Evolutionary conservation across 2,797 vertebrate genomes (phyloP).

Genomic region (Helarctos malayanus): DNA sequence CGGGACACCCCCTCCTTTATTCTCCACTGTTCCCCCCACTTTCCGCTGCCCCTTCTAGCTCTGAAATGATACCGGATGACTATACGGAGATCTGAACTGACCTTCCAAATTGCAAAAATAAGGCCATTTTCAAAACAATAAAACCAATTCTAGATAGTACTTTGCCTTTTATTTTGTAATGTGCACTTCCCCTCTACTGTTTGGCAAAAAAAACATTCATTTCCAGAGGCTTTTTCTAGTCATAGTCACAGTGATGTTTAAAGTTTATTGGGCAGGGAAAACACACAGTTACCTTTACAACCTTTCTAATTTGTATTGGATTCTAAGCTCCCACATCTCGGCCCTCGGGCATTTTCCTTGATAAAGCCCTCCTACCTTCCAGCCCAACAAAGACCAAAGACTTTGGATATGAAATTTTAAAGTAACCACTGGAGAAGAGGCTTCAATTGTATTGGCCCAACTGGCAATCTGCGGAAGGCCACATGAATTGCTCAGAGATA

Average conservation of each 20-base stretch:
- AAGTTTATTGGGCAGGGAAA: slow-evolving; percentile 67
- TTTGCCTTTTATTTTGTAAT: slow-evolving; percentile 61
- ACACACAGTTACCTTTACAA: slow-evolving; percentile 72
- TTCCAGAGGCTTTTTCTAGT: slow-evolving; percentile 72
- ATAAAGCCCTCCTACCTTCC: slow-evolving; percentile 81
- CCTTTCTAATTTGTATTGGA: slow-evolving; percentile 80
- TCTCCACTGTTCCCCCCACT: not conserved
- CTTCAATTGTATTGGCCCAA: slow-evolving; percentile 79
- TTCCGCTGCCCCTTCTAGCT: not conserved
- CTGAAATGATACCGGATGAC: not conserved
- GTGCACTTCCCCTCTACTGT: slow-evolving; percentile 21
- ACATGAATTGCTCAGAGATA: slow-evolving; percentile 78
- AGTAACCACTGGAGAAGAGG: slow-evolving; percentile 78
- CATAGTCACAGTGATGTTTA: slow-evolving; percentile 58
- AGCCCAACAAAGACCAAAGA: slow-evolving; percentile 82
- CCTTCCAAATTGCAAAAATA: slow-evolving; percentile 33
- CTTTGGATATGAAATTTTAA: slow-evolving; percentile 81
- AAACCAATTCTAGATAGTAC: slow-evolving; percentile 46
- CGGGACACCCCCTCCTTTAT: not conserved
- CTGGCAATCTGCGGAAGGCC: slow-evolving; percentile 77
- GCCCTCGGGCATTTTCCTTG: slow-evolving; percentile 76
- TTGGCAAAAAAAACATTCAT: not conserved
- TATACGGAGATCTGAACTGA: not conserved
- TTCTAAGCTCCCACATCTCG: slow-evolving; percentile 80
- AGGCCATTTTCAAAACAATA: slow-evolving; percentile 67